Evolutionary conservation across 2,888 invertebrate species (phyloP).

Genomic region (Zygogramma bicolorata): DNA sequence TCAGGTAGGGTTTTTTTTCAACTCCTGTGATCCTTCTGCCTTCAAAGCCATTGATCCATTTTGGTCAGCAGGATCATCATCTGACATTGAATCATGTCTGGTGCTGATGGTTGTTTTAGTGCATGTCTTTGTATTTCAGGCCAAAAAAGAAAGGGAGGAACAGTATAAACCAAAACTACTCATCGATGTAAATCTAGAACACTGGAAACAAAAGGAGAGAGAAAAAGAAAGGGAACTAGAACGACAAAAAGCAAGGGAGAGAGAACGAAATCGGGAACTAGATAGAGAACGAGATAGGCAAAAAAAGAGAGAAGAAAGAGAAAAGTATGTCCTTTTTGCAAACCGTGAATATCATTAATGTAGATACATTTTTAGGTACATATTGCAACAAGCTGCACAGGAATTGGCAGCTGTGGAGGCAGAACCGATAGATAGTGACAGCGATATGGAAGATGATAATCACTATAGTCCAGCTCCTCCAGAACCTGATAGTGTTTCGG

Average conservation of each 20-base stretch:
- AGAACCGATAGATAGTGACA: slow-evolving; percentile 82
- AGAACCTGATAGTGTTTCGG: slow-evolving; percentile 52
- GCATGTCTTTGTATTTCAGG: slow-evolving; percentile 61
- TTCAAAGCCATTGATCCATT: too few species aligned
- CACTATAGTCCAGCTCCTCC: slow-evolving; percentile 61
- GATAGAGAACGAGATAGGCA: slow-evolving; percentile 71
- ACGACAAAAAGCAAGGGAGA: slow-evolving; percentile 72
- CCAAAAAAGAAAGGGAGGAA: slow-evolving; percentile 82
- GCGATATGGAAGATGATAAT: slow-evolving; percentile 66
- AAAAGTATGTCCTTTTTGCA: slow-evolving; percentile 54
- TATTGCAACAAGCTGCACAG: slow-evolving; percentile 71
- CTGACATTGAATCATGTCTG: too few species aligned
- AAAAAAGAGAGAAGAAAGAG: slow-evolving; percentile 62
- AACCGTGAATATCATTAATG: not conserved
- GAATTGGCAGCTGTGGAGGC: slow-evolving; percentile 77
- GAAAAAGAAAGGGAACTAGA: slow-evolving; percentile 70
- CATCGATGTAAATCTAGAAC: slow-evolving; percentile 77
- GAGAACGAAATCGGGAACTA: slow-evolving; percentile 90
- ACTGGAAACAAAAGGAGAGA: slow-evolving; percentile 72
- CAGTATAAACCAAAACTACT: slow-evolving; percentile 87
- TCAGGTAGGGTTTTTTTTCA: too few species aligned
- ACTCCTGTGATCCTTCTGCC: too few species aligned
- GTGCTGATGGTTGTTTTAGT: too few species aligned
- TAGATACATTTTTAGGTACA: slow-evolving; percentile 61
- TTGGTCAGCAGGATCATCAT: too few species aligned